phyloP scores from a whole-genome alignment of 2,113 vertebrate species.

The Canis aureus region DNA sequence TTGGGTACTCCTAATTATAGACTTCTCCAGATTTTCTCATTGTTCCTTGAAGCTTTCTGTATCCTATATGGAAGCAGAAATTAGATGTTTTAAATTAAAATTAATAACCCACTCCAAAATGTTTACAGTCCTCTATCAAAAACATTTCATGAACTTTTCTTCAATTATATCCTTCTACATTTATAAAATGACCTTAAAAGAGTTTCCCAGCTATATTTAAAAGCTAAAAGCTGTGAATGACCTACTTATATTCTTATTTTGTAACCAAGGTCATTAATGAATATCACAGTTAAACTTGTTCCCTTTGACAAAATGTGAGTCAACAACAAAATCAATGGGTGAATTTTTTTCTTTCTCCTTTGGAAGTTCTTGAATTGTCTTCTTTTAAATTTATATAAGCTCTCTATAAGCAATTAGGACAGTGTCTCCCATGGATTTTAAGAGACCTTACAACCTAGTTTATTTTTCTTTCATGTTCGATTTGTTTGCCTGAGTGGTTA shows the following conservation, averaged over 20 bases:
- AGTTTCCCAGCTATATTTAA: neutral
- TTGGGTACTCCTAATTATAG: neutral
- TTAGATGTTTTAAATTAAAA: neutral
- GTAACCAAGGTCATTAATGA: constrained; percentile 52
- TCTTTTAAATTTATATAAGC: constrained; percentile 24
- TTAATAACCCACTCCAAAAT: neutral
- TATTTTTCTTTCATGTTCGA: neutral
- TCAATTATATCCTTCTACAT: neutral
- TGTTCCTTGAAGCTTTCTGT: neutral
- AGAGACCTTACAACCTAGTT: neutral
- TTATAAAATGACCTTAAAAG: constrained; percentile 11
- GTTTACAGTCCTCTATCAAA: neutral
- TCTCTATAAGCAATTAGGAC: neutral
- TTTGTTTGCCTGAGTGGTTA: neutral
- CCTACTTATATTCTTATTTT: constrained; percentile 33
- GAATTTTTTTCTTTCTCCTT: neutral
- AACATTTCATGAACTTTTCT: neutral
- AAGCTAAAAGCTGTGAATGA: constrained; percentile 33
- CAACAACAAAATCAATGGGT: neutral
- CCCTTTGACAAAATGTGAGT: neutral
- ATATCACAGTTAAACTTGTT: neutral
- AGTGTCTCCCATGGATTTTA: neutral
- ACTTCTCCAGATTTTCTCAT: neutral
- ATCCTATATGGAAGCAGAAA: neutral
- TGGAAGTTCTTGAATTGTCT: constrained; percentile 31